These are phyloP conservation scores for Cyanoramphus novaezelandiae DNA, from an alignment of 2,113 vertebrate species.

Conservation along the genomic window DNA sequence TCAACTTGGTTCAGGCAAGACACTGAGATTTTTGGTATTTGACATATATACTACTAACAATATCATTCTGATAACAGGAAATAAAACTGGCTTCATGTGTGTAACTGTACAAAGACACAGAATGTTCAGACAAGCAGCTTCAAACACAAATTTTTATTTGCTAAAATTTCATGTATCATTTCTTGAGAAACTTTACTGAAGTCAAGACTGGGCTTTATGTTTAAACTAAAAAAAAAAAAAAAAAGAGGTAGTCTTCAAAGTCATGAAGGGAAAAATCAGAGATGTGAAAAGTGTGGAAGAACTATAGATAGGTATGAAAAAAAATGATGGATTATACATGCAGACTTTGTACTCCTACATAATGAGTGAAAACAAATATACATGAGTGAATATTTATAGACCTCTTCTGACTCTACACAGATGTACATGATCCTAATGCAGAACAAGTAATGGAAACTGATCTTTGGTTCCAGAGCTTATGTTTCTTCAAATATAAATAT, in stretches of 20 bases:
- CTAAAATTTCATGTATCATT: not conserved
- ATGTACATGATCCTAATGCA: not conserved
- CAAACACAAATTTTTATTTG: not conserved
- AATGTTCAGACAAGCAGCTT: rapidly evolving
- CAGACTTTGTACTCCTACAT: not conserved
- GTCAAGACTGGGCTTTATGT: not conserved
- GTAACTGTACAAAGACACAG: not conserved
- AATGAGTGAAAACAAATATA: not conserved
- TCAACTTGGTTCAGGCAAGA: not conserved
- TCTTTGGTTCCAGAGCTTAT: not conserved
- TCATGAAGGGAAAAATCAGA: not conserved
- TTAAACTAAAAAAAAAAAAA: not conserved
- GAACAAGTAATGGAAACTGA: not conserved
- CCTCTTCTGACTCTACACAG: not conserved
- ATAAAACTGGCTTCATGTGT: not conserved
- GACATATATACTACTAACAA: not conserved
- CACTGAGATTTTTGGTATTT: not conserved
- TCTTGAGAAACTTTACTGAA: not conserved
- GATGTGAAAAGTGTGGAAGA: not conserved
- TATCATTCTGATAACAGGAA: not conserved
- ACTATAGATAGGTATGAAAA: not conserved
- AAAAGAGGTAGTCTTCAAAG: not conserved
- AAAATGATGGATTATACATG: not conserved
- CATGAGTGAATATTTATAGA: not conserved
- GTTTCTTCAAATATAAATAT: not conserved